Percentiles rank a stretch among this genome's conserved stretches.
Conservation (phyloP, 64 coral and sea anemone genomes). For the Pocillopora damicornis region DNA sequence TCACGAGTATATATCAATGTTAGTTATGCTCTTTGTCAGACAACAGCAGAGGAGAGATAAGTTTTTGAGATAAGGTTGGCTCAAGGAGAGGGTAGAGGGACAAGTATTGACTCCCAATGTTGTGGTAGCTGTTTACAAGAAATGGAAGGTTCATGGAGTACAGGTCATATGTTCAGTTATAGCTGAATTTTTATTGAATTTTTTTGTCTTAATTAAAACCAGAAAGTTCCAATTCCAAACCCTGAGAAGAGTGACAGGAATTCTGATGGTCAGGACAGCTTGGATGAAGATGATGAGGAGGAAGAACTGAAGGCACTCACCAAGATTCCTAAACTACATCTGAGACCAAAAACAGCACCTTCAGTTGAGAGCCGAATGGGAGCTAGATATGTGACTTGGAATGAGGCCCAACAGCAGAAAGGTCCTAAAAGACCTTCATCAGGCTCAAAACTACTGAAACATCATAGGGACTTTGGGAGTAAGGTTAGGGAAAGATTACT, state of each 20-base stretch:
- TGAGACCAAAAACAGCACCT: conserved; percentile 82
- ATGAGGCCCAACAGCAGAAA: conserved; percentile 51
- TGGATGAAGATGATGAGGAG: conserved; percentile 34
- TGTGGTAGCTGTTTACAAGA: too few species aligned
- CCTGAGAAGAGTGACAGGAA: conserved; percentile 21
- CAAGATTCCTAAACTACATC: conserved; percentile 81
- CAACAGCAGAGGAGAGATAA: too few species aligned
- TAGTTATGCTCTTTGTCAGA: too few species aligned
- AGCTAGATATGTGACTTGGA: conserved; percentile 91
- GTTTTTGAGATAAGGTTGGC: too few species aligned
- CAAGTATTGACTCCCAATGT: too few species aligned
- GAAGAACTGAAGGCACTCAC: conserved; percentile 50
- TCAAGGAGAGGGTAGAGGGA: too few species aligned
- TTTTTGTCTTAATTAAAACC: neutral
- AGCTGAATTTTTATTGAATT: neutral
- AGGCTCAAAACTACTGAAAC: conserved; percentile 5
- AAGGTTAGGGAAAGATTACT: neutral
- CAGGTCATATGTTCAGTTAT: too few species aligned
- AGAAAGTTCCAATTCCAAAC: conserved; percentile 45
- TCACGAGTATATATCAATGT: too few species aligned
- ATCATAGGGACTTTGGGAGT: neutral
- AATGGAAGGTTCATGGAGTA: too few species aligned
- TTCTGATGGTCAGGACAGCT: conserved; percentile 7
- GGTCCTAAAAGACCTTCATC: conserved; percentile 34
- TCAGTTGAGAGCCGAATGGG: conserved; percentile 62